Percentiles rank a stretch among this genome's conserved stretches.
phyloP scores from a whole-genome alignment of 2,797 vertebrate species.

The Silurus aristotelis region DNA sequence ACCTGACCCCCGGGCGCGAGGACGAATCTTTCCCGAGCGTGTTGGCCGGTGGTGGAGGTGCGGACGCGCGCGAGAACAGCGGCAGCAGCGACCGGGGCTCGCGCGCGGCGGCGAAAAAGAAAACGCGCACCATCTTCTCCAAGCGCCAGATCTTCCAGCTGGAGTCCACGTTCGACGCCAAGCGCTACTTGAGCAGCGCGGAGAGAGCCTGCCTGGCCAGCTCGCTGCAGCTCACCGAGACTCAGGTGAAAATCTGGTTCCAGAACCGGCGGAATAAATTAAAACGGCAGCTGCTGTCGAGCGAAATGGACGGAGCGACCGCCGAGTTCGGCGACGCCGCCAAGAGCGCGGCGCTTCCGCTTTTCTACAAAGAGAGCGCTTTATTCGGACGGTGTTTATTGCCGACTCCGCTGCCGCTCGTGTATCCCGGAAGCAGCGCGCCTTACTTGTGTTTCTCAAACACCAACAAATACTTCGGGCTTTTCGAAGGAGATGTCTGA shows the following conservation, averaged over 20 bases:
- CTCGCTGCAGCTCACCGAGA: conserved; percentile 83
- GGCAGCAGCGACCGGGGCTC: conserved; percentile 71
- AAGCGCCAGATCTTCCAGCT: conserved; percentile 85
- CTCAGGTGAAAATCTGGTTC: conserved; percentile 84
- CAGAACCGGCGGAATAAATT: conserved; percentile 85
- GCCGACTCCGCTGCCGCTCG: conserved; percentile 82
- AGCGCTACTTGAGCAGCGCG: conserved; percentile 85
- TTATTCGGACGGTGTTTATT: conserved; percentile 81
- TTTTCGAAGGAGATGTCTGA: conserved; percentile 85
- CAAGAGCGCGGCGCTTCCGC: conserved; percentile 76
- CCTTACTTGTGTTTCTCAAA: conserved; percentile 86
- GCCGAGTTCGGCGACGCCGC: conserved; percentile 70
- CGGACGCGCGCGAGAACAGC: conserved; percentile 48
- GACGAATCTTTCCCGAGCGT: conserved; percentile 56
- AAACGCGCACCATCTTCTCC: conserved; percentile 87
- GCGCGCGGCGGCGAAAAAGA: conserved; percentile 74
- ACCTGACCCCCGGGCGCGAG: conserved; percentile 44
- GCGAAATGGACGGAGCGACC: conserved; percentile 75
- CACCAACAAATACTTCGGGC: conserved; percentile 83
- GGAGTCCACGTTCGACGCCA: conserved; percentile 84
- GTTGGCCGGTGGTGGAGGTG: conserved; percentile 68
- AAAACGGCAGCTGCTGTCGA: conserved; percentile 81
- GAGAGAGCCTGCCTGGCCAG: conserved; percentile 86
- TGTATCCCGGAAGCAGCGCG: conserved; percentile 80
- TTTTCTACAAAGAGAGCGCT: conserved; percentile 81